Conservation (phyloP, 2,797 vertebrate genomes). For the Bovichtus diacanthus region DNA sequence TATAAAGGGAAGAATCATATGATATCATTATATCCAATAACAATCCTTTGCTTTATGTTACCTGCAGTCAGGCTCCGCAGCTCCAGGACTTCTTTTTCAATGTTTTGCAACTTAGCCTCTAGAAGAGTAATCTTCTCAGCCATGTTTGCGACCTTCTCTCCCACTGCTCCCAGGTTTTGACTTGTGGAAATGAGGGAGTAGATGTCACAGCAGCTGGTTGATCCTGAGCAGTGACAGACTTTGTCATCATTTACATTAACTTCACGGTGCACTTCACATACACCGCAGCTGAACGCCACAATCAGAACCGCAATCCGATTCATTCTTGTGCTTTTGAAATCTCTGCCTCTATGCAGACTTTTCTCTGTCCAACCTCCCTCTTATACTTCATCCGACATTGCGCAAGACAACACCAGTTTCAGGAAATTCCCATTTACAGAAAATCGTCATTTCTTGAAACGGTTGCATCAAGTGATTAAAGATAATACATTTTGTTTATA, state of each 20-base stretch:
- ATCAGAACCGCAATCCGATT: conserved; percentile 38
- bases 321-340: conserved; percentile 34
- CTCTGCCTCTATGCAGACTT: not conserved
- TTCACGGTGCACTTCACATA: conserved; percentile 4
- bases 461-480: not conserved
- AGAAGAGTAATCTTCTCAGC: conserved; percentile 44
- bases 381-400: conserved; percentile 8
- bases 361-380: not conserved
- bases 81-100: conserved; percentile 48
- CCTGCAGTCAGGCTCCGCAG: conserved; percentile 52
- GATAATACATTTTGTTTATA: not conserved
- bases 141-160: conserved; percentile 50
- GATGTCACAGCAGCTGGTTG: conserved; percentile 1
- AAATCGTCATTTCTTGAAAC: not conserved
- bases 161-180: conserved; percentile 34
- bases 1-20: not conserved
- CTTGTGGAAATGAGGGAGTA: not conserved
- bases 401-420: conserved; percentile 14
- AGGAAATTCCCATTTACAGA: not conserved
- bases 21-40: not conserved
- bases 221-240: not conserved
- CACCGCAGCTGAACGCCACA: conserved; percentile 18
- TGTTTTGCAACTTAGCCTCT: conserved; percentile 42
- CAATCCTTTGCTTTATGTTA: conserved; percentile 4
- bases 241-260: not conserved